Base-by-base conservation (phyloP, 2,888 invertebrate genomes). In the Diplazon laetatorius region DNA sequence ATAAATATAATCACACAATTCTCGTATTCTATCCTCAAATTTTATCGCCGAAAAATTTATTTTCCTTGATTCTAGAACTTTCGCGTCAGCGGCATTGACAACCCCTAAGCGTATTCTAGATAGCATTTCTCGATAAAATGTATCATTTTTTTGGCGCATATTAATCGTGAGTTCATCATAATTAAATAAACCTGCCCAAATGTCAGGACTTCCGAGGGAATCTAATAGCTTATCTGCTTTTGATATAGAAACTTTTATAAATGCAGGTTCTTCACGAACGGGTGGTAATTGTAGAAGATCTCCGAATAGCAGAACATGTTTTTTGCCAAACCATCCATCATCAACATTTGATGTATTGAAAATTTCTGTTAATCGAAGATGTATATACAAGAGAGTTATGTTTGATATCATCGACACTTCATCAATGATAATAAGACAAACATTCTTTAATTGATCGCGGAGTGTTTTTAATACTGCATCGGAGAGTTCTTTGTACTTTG, bases 91-190 rank as follows among this genome's bases (percentile, higher is more conserved):
- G 0, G 18, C 5, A 10, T 57, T 73, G 1, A 76, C n/a, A 14
- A 57, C 9, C 8, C 80, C 72, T 12, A 80, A 46, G n/a, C 78
- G 60, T 3, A 81, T 25, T 65, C 75, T 59, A 8, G 82, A 83
- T 1, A 85, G 73, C 75, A 83, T 60, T 39, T 82, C 76, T n/a
- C 80, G 70, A 81, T 85, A 86, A 59, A 76, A 70, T 60, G 52
- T 14, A 69, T 82, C 82, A 65, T 78, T 75, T 65, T 65, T 66
- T 55, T 83, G 83, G 80, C 84, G 82, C 81, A 86, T 84, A 70
- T 85, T 85, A 20, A 84, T 83, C 18, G 80, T 66, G 63, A 86
- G 76, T 78, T 86, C 85, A 14, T 82, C 85, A 72, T 85, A 87
- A 46, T 42, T 68, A 46, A 87, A 87, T 44, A 85, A 80, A 60